Conservation (phyloP, 2,113 vertebrate species). For the Actenoides lindsayi region DNA sequence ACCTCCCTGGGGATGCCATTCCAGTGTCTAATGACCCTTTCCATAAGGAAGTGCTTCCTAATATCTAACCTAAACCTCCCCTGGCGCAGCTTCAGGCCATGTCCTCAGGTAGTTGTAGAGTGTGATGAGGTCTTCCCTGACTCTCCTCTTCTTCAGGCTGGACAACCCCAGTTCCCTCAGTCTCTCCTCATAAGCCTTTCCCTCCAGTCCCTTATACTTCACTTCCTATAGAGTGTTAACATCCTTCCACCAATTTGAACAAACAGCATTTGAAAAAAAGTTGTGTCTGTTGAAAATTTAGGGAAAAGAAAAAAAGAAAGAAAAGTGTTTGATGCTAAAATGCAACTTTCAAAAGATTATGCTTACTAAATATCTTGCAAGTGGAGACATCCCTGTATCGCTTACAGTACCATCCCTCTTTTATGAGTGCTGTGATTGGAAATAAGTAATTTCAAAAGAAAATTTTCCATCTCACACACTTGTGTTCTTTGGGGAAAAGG, state of each 20-base stretch:
- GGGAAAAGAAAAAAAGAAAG: neutral
- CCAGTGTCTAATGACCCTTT: no score
- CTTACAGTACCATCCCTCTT: neutral
- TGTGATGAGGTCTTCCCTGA: no score
- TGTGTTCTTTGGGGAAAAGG: neutral
- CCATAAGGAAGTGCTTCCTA: no score
- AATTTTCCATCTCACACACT: neutral
- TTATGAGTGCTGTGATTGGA: neutral
- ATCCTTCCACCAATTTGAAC: neutral
- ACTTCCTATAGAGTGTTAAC: neutral
- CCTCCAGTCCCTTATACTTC: neutral
- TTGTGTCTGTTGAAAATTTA: neutral
- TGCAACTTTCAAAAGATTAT: neutral
- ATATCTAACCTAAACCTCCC: no score
- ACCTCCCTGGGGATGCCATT: no score
- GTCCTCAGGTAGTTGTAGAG: no score
- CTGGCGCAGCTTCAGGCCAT: no score
- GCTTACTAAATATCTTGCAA: neutral
- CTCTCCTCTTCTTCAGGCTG: no score
- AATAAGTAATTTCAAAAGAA: slow-evolving; percentile 25
- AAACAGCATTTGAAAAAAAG: neutral
- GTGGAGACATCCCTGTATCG: neutral
- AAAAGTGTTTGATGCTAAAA: neutral
- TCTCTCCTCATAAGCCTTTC: no score
- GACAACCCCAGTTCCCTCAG: no score